These are phyloP conservation scores for Scatophagus argus DNA, from an alignment of 2,113 vertebrate species.

Conservation along the genomic window DNA sequence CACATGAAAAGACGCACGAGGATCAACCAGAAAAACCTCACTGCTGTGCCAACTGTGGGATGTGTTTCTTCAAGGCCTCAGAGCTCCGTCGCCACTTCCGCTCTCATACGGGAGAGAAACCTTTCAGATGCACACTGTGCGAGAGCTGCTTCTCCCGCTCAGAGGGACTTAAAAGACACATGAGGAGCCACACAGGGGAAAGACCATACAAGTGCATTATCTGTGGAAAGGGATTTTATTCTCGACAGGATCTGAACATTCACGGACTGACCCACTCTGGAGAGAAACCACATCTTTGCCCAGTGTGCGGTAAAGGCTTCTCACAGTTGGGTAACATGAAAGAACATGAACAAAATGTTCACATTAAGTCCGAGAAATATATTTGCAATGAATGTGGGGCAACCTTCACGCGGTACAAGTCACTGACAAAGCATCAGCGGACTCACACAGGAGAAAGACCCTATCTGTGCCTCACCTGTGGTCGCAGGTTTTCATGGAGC, in stretches of 20 bases:
- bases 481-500: constrained; percentile 62
- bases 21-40: constrained; percentile 76
- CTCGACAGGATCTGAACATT: constrained; percentile 71
- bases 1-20: constrained; percentile 73
- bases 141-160: constrained; percentile 76
- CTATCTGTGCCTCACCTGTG: constrained; percentile 51
- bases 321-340: constrained; percentile 80
- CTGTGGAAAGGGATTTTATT: constrained; percentile 74
- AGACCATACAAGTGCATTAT: constrained; percentile 66
- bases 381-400: constrained; percentile 73
- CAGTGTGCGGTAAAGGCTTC: constrained; percentile 78
- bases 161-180: constrained; percentile 76
- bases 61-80: constrained; percentile 76
- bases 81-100: constrained; percentile 57
- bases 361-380: constrained; percentile 67
- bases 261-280: constrained; percentile 66
- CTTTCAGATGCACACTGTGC: constrained; percentile 71
- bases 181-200: constrained; percentile 75
- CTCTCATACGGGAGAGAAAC: constrained; percentile 78
- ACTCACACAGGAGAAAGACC: constrained; percentile 75
- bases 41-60: constrained; percentile 59
- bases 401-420: constrained; percentile 66
- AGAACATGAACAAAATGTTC: constrained; percentile 76
- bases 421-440: constrained; percentile 72
- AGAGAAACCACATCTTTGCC: constrained; percentile 76